Conservation (phyloP, 2,888 invertebrate species). For the Netelia melanura region DNA sequence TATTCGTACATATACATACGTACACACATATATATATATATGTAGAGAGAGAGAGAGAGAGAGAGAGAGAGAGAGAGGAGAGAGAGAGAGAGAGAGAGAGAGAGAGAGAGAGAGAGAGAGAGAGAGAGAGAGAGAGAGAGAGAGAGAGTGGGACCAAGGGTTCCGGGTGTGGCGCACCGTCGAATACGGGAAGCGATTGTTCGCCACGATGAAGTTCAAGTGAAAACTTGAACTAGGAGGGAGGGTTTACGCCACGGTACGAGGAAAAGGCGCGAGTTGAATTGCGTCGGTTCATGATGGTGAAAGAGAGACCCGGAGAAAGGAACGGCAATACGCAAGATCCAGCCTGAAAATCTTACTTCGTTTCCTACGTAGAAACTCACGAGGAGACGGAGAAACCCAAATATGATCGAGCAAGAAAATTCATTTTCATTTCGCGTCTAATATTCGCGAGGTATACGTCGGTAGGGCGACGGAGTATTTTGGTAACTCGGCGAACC, state of each 20-base stretch:
- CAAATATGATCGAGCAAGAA: constrained; percentile 9
- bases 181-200: constrained; percentile 11
- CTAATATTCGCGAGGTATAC: neutral
- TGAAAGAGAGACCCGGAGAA: neutral
- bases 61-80: no score
- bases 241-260: neutral
- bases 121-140: neutral
- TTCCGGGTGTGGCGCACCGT: no score
- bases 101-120: no score
- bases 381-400: neutral
- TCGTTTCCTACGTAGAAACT: neutral
- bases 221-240: neutral
- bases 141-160: neutral
- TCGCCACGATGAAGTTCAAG: constrained; percentile 6
- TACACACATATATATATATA: neutral
- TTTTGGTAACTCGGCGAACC: no score
- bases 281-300: constrained; percentile 19
- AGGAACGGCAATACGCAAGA: neutral
- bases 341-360: constrained; percentile 18
- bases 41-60: no score
- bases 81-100: no score
- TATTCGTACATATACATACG: neutral
- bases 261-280: neutral
- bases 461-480: no score
- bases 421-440: constrained; percentile 10